phyloP scores from a whole-genome alignment of 2,113 vertebrate species.

The Cnemophilus loriae region DNA sequence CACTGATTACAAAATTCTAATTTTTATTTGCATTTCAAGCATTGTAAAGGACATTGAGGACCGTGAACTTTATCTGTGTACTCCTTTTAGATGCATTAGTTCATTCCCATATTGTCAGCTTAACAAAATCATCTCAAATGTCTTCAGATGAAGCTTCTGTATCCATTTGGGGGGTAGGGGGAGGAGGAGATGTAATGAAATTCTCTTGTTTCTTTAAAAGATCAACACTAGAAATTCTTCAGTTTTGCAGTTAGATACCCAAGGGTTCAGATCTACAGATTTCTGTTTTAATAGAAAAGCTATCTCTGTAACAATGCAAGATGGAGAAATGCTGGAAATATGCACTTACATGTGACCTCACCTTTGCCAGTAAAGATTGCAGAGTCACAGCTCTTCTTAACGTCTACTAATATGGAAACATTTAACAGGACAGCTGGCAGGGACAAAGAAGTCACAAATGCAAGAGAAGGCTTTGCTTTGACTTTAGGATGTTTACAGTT shows the following conservation, averaged over 20 bases:
- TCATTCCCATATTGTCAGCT: neutral
- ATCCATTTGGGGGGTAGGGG: fast-evolving
- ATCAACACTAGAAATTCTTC: neutral
- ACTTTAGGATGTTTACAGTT: neutral
- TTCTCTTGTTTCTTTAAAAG: neutral
- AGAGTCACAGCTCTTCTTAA: neutral
- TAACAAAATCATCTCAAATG: neutral
- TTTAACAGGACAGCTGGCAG: neutral
- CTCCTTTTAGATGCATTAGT: neutral
- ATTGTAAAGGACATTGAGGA: neutral
- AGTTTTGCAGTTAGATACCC: neutral
- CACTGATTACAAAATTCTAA: neutral
- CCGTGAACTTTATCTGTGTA: neutral
- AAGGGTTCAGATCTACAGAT: neutral
- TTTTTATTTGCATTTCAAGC: neutral
- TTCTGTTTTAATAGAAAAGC: neutral
- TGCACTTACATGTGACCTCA: fast-evolving
- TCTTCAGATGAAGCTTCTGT: neutral
- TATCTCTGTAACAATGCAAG: neutral
- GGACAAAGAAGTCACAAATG: neutral
- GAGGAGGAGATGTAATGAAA: too few species aligned
- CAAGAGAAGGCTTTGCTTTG: neutral
- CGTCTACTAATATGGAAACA: neutral
- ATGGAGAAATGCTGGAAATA: neutral
- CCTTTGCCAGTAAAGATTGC: neutral